Conservation (phyloP, 2,797 vertebrate species). For the Manis crassicaudata region DNA sequence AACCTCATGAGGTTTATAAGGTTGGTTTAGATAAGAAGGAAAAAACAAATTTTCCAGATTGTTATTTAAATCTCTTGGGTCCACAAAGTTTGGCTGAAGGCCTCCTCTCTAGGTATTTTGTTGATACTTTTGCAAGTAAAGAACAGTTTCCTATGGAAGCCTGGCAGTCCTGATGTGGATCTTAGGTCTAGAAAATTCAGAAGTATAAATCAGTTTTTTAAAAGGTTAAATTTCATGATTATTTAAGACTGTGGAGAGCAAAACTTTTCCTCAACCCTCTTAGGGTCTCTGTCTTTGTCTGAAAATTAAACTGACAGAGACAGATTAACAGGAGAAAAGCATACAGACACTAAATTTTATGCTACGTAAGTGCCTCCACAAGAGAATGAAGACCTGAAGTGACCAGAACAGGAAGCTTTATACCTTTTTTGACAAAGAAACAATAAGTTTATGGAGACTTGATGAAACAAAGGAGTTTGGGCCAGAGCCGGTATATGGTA, state of each 20-base stretch:
- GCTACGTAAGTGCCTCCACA: neutral
- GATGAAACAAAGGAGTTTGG: neutral
- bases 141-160: neutral
- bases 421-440: neutral
- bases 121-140: conserved; percentile 25
- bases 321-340: neutral
- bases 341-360: neutral
- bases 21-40: conserved; percentile 44
- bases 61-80: conserved; percentile 47
- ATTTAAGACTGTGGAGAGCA: neutral
- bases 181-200: neutral
- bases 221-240: conserved; percentile 26
- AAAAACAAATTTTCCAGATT: conserved; percentile 39
- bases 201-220: conserved; percentile 15
- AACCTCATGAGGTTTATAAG: conserved; percentile 36
- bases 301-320: neutral
- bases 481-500: neutral
- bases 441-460: neutral
- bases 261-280: neutral
- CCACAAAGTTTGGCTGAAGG: neutral
- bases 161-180: neutral
- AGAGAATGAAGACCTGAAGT: neutral
- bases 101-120: neutral
- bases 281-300: neutral
- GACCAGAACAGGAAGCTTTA: neutral